Evolutionary conservation across 1,140 invertebrate genomes (phyloP), one percentile per base, ranked within the genome.

Genomic region (Drosophila subpulchrella): DNA sequence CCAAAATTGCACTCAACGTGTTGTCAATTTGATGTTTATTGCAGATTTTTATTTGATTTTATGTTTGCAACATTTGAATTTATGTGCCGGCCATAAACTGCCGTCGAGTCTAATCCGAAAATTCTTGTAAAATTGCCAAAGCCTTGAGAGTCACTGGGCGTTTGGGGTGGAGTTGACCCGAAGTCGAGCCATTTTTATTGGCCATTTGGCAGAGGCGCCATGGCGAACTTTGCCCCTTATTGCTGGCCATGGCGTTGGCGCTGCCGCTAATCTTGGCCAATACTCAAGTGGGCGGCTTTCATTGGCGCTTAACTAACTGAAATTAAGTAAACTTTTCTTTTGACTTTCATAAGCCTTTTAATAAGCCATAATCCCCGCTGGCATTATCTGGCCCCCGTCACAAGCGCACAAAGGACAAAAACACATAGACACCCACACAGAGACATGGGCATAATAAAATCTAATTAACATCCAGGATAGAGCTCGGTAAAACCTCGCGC

Each of bases 311-410:
- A 88, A 88, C 83, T 88, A 88, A 88, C 83, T 89, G 79, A 89
- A 89, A 89, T 89, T 89, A 89, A 89, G 84, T 80, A 89, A 89
- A 89, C 85, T 89, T 89, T 71, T 89, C 84, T 89, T 89, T 89
- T 89, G 84, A 89, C 84, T 89, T 89, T 89, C 84, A 89, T 89
- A 89, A 89, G 84, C 84, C 84, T 89, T 89, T 89, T 89, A 89
- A 89, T 89, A 89, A 89, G 81, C 77, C 77, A 89, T 84, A 89
- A 89, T 89, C 84, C 67, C 84, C 84, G 36, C 68, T 55, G 84
- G 84, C 65, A 82, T 89, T 89, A 68, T 80, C 62, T 47, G 51
- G 57, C 61, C 61, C 51, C 47, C 71, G 20, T 41, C 54, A 47
- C 38, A 41, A 36, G 44, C 72, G 63, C 74, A 65, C 78, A 85